Conservation (phyloP, 2,113 vertebrate species). For the Clarias gariepinus region DNA sequence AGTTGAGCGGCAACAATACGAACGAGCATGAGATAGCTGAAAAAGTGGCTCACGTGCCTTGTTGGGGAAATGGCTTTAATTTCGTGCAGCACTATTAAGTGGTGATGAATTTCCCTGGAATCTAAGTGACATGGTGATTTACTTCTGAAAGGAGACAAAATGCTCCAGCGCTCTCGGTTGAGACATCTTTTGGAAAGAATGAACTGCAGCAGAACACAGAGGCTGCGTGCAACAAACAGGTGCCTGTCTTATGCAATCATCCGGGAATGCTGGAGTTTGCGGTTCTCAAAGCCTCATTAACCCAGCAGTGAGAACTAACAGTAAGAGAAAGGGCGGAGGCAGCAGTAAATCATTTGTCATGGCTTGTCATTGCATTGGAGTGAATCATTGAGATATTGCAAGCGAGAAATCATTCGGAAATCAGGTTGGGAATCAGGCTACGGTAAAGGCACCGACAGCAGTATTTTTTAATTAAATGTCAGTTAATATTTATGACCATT, state of each 20-base stretch:
- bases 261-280: slow-evolving; percentile 44
- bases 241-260: slow-evolving; percentile 42
- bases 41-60: slow-evolving; percentile 38
- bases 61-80: slow-evolving; percentile 41
- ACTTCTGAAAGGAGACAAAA: slow-evolving; percentile 46
- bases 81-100: slow-evolving; percentile 57
- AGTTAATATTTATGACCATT: slow-evolving; percentile 18
- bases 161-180: not conserved
- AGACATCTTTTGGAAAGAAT: slow-evolving; percentile 7
- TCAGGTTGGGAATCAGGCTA: slow-evolving; percentile 23
- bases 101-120: slow-evolving; percentile 49
- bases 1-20: slow-evolving; percentile 49
- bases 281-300: slow-evolving; percentile 20
- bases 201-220: slow-evolving; percentile 15
- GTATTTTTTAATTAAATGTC: slow-evolving; percentile 6
- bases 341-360: slow-evolving; percentile 39
- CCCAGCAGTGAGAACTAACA: slow-evolving; percentile 10
- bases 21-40: slow-evolving; percentile 37
- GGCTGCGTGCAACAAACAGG: slow-evolving; percentile 28
- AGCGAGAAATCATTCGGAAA: slow-evolving; percentile 54
- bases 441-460: slow-evolving; percentile 57
- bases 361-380: slow-evolving; percentile 47
- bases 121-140: slow-evolving; percentile 52
- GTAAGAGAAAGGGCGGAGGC: slow-evolving; percentile 2
- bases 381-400: slow-evolving; percentile 57